phyloP scores from a whole-genome alignment of 1,140 invertebrate genomes.

The Drosophila kurseongensis region DNA sequence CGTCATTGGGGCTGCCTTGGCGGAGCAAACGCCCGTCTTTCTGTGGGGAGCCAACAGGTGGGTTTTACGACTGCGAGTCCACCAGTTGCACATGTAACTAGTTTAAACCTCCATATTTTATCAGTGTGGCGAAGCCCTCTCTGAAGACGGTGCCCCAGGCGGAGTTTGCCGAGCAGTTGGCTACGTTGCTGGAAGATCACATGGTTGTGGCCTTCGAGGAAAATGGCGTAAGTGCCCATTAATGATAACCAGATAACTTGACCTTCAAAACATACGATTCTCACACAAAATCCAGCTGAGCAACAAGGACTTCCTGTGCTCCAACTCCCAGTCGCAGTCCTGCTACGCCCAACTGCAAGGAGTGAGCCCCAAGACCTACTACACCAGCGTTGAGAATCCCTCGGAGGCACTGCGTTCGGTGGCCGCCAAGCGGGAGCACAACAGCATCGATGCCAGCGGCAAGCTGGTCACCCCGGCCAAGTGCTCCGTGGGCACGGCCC shows the following conservation, averaged over 20 bases:
- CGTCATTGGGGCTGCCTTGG: conserved; percentile 77
- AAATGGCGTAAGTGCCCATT: conserved; percentile 72
- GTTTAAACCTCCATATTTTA: not conserved
- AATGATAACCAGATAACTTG: not conserved
- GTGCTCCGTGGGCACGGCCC: conserved; percentile 59
- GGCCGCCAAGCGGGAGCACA: conserved; percentile 57
- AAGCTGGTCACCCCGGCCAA: conserved; percentile 59
- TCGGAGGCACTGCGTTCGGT: conserved; percentile 65
- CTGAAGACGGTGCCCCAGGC: conserved; percentile 62
- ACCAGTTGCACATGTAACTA: conserved; percentile 11
- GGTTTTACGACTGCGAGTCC: conserved; percentile 9
- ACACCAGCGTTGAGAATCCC: conserved; percentile 76
- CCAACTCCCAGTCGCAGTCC: conserved; percentile 55
- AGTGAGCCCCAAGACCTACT: conserved; percentile 75
- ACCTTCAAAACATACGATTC: not conserved
- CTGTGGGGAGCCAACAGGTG: conserved; percentile 82
- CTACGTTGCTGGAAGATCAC: conserved; percentile 63
- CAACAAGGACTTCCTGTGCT: conserved; percentile 72
- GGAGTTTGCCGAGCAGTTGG: conserved; percentile 63
- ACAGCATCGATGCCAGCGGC: conserved; percentile 62
- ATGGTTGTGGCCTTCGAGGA: conserved; percentile 81
- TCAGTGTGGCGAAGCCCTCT: conserved; percentile 60
- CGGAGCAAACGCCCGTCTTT: conserved; percentile 78
- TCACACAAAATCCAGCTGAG: conserved; percentile 43
- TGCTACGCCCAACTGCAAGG: conserved; percentile 73